Evolutionary conservation across 2,797 vertebrate species (phyloP), one percentile per base, ranked within the genome.

Genomic region (Sarcoramphus papa): DNA sequence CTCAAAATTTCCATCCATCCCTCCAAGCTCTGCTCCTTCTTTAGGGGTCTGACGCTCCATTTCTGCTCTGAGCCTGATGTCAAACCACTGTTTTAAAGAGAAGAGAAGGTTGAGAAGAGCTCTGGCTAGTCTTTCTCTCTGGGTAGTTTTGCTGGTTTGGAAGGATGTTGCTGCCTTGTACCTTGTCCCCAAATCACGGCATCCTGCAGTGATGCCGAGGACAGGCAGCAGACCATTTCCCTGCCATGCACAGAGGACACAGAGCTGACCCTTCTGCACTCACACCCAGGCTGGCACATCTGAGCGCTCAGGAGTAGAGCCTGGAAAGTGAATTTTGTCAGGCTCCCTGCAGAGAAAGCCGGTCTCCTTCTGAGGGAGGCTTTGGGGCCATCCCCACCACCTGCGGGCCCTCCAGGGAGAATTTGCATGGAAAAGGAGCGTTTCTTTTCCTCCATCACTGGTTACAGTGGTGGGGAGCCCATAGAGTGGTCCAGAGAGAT

Each of bases 61-160:
- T 67, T 45, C 54, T 62, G 28, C 51, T n/a, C 72, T 0, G 0
- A 64, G 45, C n/a, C 22, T 1, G 0, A 6, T 57, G 64, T 68
- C 75, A 45, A 76, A 75, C 2, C 28, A 11, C 30, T 27, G 41
- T 24, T 84, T 35, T 14, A 60, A 57, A 43, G 53, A 56, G 20
- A 57, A 43, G 53, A 56, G 37, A 37, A 0, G 1, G 17, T 6
- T 19, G 59, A 51, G 54, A 6, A 48, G 57, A 41, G 16, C 51
- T 45, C 68, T 80, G 31, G 54, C 8, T 20, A 17, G 21, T 2
- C 15, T 53, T 76, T 12, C 21, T 37, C 27, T 47, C 68, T 12
- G 20, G 19, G 5, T 27, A 3, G 31, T 43, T 88, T 35, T 45
- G 24, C 28, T 12, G 21, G 7, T 48, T 48, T n/a, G 62, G 75